These are phyloP conservation scores for Crotalus adamanteus DNA, from an alignment of 2,797 vertebrate genomes.

Conservation along the genomic window DNA sequence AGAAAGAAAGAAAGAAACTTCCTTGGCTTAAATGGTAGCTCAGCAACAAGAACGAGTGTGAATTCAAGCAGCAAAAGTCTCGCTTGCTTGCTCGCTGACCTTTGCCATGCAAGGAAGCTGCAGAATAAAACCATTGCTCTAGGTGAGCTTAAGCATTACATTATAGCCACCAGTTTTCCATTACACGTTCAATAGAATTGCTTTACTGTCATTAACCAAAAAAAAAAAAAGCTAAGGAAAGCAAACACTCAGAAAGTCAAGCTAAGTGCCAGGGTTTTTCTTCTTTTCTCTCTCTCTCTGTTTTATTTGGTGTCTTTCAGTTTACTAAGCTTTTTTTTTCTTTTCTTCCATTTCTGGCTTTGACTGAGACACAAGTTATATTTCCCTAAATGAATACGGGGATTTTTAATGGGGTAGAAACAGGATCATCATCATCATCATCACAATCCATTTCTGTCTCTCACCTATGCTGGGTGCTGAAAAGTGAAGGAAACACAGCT, in stretches of 20 bases:
- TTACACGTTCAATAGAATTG: constrained; percentile 49
- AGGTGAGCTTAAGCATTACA: constrained; percentile 39
- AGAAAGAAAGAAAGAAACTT: not conserved
- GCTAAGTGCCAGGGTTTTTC: constrained; percentile 17
- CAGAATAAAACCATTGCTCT: constrained; percentile 41
- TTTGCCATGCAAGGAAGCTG: constrained; percentile 46
- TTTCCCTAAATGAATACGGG: constrained; percentile 71
- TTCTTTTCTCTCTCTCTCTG: not conserved
- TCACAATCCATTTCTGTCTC: constrained; percentile 53
- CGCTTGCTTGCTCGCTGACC: constrained; percentile 25
- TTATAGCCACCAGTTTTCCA: constrained; percentile 45
- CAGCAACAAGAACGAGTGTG: not conserved
- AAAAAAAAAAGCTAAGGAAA: constrained; percentile 47
- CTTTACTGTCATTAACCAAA: constrained; percentile 52
- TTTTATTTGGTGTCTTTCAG: constrained; percentile 66
- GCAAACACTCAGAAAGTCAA: constrained; percentile 52
- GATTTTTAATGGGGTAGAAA: not conserved
- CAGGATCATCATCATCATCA: constrained; percentile 55
- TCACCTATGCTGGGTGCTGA: not conserved
- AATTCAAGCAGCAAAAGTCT: not conserved
- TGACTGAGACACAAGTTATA: constrained; percentile 73
- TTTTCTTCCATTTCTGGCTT: constrained; percentile 50
- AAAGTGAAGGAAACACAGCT: constrained; percentile 35
- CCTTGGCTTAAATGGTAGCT: constrained; percentile 46
- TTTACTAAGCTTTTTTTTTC: constrained; percentile 61